A percentile compares a stretch with the other conserved stretches of the same genome.
These are phyloP conservation scores for Chlamydotis undulata DNA, from an alignment of 2,113 vertebrate genomes.

Conservation along the genomic window DNA sequence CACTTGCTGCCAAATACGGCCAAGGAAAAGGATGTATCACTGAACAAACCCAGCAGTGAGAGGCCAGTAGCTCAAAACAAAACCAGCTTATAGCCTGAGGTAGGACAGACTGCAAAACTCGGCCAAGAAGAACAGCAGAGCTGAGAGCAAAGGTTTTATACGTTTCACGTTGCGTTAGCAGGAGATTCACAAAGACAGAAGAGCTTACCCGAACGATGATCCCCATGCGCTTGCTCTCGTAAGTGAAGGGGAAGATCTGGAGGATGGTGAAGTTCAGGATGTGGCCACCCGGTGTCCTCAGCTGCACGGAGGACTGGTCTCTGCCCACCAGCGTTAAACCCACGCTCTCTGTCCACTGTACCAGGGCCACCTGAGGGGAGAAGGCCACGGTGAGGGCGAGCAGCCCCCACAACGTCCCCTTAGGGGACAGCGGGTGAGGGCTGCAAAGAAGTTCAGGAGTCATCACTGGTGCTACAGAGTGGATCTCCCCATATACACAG, in stretches of 20 bases:
- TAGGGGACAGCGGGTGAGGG: background rate
- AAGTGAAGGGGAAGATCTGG: constrained; percentile 98
- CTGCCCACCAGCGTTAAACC: constrained; percentile 95
- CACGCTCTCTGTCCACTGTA: constrained; percentile 97
- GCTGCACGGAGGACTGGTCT: constrained; percentile 96
- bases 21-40: background rate
- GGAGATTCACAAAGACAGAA: background rate
- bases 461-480: background rate
- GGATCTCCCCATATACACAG: fast-evolving
- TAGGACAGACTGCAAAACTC: background rate
- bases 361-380: constrained; percentile 89
- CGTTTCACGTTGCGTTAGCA: background rate
- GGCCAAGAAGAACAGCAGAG: background rate
- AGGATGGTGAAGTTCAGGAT: constrained; percentile 97
- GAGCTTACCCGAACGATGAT: constrained; percentile 85
- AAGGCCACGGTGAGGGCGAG: background rate
- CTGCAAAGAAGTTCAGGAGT: background rate
- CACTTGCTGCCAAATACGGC: background rate
- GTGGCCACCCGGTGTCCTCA: constrained; percentile 97
- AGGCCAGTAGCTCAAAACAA: background rate
- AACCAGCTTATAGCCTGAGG: background rate
- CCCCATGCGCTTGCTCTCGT: constrained; percentile 98
- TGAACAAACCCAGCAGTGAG: background rate
- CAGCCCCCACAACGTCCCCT: background rate
- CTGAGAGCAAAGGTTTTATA: background rate